phyloP scores from a whole-genome alignment of 2,113 vertebrate genomes.

The Bucco capensis region DNA sequence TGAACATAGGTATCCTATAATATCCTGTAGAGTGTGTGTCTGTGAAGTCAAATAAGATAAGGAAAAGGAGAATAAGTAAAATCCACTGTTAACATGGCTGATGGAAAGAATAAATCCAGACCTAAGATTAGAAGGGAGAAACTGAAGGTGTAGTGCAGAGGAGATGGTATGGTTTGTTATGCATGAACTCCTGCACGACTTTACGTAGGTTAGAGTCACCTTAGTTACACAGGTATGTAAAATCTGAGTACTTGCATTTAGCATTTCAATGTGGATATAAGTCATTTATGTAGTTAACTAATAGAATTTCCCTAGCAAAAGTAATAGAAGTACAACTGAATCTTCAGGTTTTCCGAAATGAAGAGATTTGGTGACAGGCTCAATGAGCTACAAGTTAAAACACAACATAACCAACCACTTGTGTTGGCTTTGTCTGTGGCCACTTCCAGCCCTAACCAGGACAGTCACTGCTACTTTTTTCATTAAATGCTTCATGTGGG shows the following conservation, averaged over 20 bases:
- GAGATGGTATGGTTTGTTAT: background rate
- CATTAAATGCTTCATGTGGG: background rate
- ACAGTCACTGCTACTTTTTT: background rate
- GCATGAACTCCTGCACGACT: rapidly evolving
- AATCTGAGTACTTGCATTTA: background rate
- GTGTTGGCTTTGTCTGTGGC: background rate
- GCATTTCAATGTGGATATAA: background rate
- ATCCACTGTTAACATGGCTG: background rate
- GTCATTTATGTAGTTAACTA: background rate
- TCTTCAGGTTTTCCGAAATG: background rate
- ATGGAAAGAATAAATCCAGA: background rate
- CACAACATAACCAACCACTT: background rate
- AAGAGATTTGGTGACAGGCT: background rate
- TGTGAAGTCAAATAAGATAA: background rate
- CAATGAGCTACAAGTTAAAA: background rate
- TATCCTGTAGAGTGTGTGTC: background rate
- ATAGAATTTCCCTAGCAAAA: background rate
- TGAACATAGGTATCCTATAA: background rate
- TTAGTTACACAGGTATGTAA: background rate
- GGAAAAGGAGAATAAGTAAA: background rate
- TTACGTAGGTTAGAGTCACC: background rate
- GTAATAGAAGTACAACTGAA: background rate
- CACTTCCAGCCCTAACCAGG: background rate
- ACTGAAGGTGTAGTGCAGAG: background rate
- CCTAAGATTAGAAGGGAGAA: background rate